Evolutionary conservation across 1,140 invertebrate species (phyloP).

Genomic region (Leguminivora glycinivorella): DNA sequence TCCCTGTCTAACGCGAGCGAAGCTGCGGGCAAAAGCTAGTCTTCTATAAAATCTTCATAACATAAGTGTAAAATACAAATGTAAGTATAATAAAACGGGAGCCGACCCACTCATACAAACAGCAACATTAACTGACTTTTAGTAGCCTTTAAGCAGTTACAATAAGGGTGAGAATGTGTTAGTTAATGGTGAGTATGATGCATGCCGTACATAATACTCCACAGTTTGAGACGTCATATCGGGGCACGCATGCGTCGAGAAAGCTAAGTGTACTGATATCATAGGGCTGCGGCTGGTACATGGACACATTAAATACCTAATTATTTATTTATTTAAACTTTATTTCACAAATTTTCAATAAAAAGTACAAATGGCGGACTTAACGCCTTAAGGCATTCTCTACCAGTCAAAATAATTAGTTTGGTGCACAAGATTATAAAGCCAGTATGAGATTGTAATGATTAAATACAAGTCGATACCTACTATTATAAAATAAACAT

Average conservation of each 20-base stretch:
- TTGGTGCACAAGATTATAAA: too few relatives aligned
- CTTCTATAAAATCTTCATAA: not conserved
- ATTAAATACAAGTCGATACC: too few relatives aligned
- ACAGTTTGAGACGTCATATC: conserved; percentile 15
- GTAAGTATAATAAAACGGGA: not conserved
- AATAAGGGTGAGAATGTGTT: not conserved
- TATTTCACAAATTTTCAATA: too few relatives aligned
- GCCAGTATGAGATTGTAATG: too few relatives aligned
- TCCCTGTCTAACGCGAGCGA: too few relatives aligned
- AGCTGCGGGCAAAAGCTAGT: too few relatives aligned
- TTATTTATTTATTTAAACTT: too few relatives aligned
- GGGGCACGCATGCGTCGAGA: conserved; percentile 12
- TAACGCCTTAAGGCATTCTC: too few relatives aligned
- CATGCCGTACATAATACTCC: not conserved
- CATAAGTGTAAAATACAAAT: not conserved
- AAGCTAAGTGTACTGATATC: conserved; percentile 16
- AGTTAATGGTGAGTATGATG: not conserved
- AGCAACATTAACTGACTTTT: not conserved
- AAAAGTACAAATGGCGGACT: too few relatives aligned
- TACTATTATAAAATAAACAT: too few relatives aligned
- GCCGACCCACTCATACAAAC: not conserved
- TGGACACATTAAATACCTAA: too few relatives aligned
- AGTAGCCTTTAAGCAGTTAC: not conserved
- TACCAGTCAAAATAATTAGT: too few relatives aligned
- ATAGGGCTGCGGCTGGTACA: not conserved